These are phyloP conservation scores for Eueremaeus valkanovi DNA, from an alignment of 2,888 invertebrate species.

Conservation along the genomic window DNA sequence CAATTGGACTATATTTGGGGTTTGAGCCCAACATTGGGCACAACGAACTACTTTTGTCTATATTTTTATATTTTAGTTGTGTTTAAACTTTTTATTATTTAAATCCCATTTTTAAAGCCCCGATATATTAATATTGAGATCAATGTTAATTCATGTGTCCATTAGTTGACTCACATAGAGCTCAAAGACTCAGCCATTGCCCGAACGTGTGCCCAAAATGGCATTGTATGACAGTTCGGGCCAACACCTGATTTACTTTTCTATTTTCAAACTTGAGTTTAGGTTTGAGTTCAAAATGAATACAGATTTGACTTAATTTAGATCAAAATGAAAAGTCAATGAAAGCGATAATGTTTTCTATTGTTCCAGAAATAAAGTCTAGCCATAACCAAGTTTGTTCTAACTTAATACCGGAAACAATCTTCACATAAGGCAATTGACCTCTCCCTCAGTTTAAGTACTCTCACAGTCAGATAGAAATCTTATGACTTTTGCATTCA, in stretches of 20 bases:
- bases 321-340: constrained; percentile 6
- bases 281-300: background rate
- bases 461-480: too few species aligned
- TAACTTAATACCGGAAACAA: too few species aligned
- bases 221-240: constrained; percentile 20
- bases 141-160: constrained; percentile 30
- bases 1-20: constrained; percentile 7
- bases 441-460: too few species aligned
- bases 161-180: constrained; percentile 24
- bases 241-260: constrained; percentile 32
- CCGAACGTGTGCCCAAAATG: background rate
- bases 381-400: too few species aligned
- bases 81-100: background rate
- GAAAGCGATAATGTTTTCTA: constrained; percentile 10
- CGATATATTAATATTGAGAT: constrained; percentile 13
- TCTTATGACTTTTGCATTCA: too few species aligned
- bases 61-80: background rate
- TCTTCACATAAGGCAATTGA: too few species aligned
- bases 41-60: constrained; percentile 13
- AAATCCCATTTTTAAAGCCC: background rate
- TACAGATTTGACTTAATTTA: background rate
- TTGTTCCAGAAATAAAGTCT: too few species aligned
- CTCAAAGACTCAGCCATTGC: background rate
- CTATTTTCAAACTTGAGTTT: background rate
- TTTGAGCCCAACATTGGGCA: background rate